Conservation (phyloP, 1,140 invertebrate genomes). For the Scaptomyza montana region DNA sequence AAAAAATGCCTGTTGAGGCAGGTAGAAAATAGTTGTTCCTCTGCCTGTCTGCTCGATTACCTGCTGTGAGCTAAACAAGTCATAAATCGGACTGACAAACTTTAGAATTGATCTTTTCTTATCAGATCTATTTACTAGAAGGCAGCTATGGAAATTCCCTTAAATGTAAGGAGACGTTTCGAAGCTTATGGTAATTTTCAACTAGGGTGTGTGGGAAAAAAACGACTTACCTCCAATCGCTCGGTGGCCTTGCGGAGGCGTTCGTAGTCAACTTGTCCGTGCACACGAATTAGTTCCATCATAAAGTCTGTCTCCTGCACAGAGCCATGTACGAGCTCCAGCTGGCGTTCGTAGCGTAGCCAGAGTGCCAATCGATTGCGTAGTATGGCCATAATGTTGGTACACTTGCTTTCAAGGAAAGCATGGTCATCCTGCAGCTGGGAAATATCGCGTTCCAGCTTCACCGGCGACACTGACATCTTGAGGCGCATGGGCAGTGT, state of each 20-base stretch:
- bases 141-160: too few relatives aligned
- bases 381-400: slow-evolving; percentile 87
- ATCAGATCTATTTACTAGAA: too few relatives aligned
- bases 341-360: slow-evolving; percentile 89
- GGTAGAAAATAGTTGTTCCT: background rate
- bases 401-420: slow-evolving; percentile 88
- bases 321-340: slow-evolving; percentile 91
- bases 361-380: slow-evolving; percentile 88
- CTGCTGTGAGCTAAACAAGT: background rate
- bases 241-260: slow-evolving; percentile 91
- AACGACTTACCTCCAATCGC: slow-evolving; percentile 88
- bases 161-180: too few relatives aligned
- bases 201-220: background rate
- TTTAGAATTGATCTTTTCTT: too few relatives aligned
- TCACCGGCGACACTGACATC: slow-evolving; percentile 89
- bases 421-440: slow-evolving; percentile 89
- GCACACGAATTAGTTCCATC: slow-evolving; percentile 91
- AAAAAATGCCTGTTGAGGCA: background rate
- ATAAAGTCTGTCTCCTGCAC: slow-evolving; percentile 93
- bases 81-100: background rate
- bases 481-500: slow-evolving; percentile 89
- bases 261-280: slow-evolving; percentile 92
- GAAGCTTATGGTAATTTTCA: too few relatives aligned
- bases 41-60: background rate
- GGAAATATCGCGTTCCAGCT: slow-evolving; percentile 90